phyloP scores from a whole-genome alignment of 2,888 invertebrate genomes.

The Lottia scabra region DNA sequence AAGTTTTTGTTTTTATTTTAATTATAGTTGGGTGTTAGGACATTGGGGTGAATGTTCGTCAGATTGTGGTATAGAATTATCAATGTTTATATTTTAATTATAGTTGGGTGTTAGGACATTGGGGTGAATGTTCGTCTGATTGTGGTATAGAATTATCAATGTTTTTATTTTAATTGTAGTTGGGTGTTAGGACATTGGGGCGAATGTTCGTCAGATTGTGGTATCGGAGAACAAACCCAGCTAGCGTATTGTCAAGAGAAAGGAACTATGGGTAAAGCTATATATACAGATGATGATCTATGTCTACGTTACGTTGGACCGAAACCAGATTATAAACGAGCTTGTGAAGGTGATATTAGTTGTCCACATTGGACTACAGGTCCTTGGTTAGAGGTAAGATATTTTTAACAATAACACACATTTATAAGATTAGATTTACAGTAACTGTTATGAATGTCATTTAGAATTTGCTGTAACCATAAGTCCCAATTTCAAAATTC shows the following conservation, averaged over 20 bases:
- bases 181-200: conserved; percentile 77
- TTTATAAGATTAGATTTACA: no score
- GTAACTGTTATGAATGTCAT: no score
- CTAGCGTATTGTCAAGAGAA: conserved; percentile 68
- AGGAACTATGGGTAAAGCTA: conserved; percentile 30
- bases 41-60: no score
- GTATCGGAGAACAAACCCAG: conserved; percentile 91
- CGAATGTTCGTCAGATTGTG: conserved; percentile 90
- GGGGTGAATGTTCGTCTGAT: no score
- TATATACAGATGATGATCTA: conserved; percentile 36
- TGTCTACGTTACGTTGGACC: conserved; percentile 37
- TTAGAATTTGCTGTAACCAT: no score
- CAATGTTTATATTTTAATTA: no score
- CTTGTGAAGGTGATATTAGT: conserved; percentile 42
- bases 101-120: no score
- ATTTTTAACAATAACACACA: background rate
- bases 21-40: no score
- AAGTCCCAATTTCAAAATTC: no score
- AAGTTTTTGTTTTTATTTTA: no score
- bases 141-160: background rate
- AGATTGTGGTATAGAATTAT: no score
- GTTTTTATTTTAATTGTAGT: conserved; percentile 30
- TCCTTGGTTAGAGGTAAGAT: conserved; percentile 88
- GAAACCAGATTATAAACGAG: conserved; percentile 42
- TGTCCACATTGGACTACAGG: conserved; percentile 72